phyloP scores from a whole-genome alignment of 2,113 vertebrate genomes.

The Pteruthius melanotis region DNA sequence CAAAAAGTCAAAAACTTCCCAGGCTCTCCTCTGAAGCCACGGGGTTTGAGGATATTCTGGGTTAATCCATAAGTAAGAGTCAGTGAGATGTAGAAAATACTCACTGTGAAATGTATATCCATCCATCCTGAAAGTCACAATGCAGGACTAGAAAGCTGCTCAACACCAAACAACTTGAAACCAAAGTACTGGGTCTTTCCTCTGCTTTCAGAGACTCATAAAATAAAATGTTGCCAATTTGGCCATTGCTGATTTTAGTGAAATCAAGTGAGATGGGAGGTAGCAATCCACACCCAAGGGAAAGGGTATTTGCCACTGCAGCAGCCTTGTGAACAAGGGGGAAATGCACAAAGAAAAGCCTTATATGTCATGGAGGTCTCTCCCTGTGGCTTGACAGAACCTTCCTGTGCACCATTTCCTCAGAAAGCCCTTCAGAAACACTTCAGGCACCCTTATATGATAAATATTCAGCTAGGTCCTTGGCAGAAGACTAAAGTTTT shows the following conservation, averaged over 20 bases:
- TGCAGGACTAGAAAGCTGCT: background rate
- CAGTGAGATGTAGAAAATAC: background rate
- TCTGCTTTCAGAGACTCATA: background rate
- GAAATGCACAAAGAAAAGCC: background rate
- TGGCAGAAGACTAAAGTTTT: background rate
- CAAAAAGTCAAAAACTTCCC: background rate
- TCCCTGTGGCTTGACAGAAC: background rate
- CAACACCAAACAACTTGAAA: background rate
- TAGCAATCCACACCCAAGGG: background rate
- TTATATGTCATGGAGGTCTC: background rate
- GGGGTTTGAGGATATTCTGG: background rate
- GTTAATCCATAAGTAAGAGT: background rate
- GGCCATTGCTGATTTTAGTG: background rate
- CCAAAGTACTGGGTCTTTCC: background rate
- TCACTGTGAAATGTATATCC: background rate
- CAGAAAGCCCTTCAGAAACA: background rate
- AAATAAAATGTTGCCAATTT: background rate
- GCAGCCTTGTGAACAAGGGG: background rate
- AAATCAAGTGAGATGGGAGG: background rate
- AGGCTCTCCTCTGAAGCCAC: background rate
- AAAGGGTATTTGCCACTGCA: background rate
- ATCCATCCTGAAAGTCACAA: background rate
- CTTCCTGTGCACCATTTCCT: background rate
- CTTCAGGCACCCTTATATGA: background rate
- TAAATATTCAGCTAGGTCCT: background rate